These are phyloP conservation scores for Hypena proboscidalis DNA, from an alignment of 2,888 invertebrate species.

Conservation along the genomic window DNA sequence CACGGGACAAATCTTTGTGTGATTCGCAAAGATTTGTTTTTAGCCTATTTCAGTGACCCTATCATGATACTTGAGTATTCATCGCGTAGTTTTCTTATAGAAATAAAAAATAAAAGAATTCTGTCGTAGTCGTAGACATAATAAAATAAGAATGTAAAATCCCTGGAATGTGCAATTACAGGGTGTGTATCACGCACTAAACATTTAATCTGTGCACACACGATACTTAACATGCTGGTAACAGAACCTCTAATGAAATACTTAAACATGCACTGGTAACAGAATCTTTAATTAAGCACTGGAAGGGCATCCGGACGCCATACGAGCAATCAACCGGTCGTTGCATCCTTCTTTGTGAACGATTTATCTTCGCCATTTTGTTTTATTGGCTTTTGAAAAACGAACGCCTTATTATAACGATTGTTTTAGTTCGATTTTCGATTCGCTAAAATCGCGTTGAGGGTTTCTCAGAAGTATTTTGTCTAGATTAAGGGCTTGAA, in stretches of 20 bases:
- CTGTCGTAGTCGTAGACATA: too few species aligned
- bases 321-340: conserved; percentile 73
- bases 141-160: too few species aligned
- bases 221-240: conserved; percentile 32
- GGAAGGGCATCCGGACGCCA: conserved; percentile 69
- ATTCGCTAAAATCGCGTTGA: conserved; percentile 30
- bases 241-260: conserved; percentile 12
- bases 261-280: conserved; percentile 40
- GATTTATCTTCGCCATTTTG: conserved; percentile 52
- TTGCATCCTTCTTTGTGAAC: conserved; percentile 64
- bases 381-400: conserved; percentile 46
- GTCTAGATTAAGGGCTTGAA: too few species aligned
- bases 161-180: too few species aligned
- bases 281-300: conserved; percentile 59
- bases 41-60: too few species aligned
- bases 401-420: conserved; percentile 57
- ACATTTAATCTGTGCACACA: conserved; percentile 4
- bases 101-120: too few species aligned
- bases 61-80: too few species aligned
- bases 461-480: conserved; percentile 13
- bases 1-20: too few species aligned
- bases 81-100: too few species aligned
- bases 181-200: too few species aligned
- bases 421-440: conserved; percentile 49
- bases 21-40: too few species aligned